Percentiles rank a stretch among this genome's conserved stretches.
These are phyloP conservation scores for Drosophila mimetica DNA, from an alignment of 2,888 invertebrate genomes.

Conservation along the genomic window DNA sequence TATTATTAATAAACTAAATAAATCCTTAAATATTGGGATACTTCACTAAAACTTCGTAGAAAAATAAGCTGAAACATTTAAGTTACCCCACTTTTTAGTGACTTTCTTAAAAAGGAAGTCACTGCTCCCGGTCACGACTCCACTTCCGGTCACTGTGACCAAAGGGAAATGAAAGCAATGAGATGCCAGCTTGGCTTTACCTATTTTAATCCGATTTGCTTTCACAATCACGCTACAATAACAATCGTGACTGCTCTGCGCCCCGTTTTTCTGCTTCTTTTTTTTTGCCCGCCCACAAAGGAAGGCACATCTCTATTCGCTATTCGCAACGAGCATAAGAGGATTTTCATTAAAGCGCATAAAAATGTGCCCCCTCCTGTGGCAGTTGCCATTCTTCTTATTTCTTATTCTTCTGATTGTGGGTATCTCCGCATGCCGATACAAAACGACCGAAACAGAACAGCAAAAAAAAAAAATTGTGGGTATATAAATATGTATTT, in stretches of 20 bases:
- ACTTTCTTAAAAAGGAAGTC: background rate
- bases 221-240: constrained; percentile 47
- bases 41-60: too few species aligned
- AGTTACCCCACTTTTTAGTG: too few species aligned
- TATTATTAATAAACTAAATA: too few species aligned
- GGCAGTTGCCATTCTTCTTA: constrained; percentile 35
- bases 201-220: constrained; percentile 40
- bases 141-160: background rate
- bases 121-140: constrained; percentile 8
- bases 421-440: constrained; percentile 60
- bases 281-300: background rate
- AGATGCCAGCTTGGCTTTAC: too few species aligned
- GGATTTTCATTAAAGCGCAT: constrained; percentile 78
- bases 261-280: background rate
- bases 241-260: constrained; percentile 36
- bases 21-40: too few species aligned
- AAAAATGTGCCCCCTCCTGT: constrained; percentile 49
- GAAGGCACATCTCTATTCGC: constrained; percentile 29
- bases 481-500: background rate
- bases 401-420: constrained; percentile 41
- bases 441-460: constrained; percentile 36
- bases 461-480: background rate
- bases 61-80: too few species aligned
- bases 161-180: background rate
- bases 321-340: constrained; percentile 60